Base-by-base conservation (phyloP, 2,888 invertebrate species). In the Dryococelus australis region DNA sequence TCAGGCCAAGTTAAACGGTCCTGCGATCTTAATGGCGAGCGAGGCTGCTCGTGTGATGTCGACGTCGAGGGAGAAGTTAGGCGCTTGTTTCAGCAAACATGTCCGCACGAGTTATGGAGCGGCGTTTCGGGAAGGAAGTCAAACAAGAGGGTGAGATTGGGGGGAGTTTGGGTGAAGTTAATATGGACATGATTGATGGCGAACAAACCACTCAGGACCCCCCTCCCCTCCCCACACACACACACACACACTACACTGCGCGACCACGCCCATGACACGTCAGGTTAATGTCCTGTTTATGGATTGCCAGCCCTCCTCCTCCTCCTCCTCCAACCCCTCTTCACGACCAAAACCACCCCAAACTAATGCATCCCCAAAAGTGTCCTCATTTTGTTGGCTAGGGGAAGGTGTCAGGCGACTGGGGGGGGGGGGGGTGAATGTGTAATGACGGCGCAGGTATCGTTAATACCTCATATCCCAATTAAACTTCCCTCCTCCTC, bases 241-340 rank as follows among this genome's bases (percentile, higher is more conserved):
- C 51, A 51, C 51, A 8, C 51, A 1, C 51, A 12, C 51, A 16
- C 20, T 35, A 35, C 35, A 35, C 35, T 35, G 35, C 4, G 35
- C 35, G 35, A 35, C 20, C 51, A 51, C 51, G 24, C 65, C 24
- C 65, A 65, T 20, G 65, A 65, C 65, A 65, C 65, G 65, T 65
- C 65, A 65, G 13, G 65, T 65, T 65, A 65, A 65, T 65, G 65
- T 65, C 65, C 24, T 65, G 65, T 65, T 65, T 65, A 65, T 65
- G 65, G 65, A 65, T 65, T n/a, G n/a, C 65, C 65, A 20, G 65
- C n/a, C 24, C 65, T 0, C 65, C n/a, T 65, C 0, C 6, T 24
- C 24, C 65, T 20, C 10, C 65, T 8, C 65, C 65, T 0, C n/a
- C n/a, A n/a, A n/a, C 47, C 47, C 47, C 16, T 16, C 16, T 16